phyloP scores from a whole-genome alignment of 2,797 vertebrate species.

The Babyrousa celebensis region DNA sequence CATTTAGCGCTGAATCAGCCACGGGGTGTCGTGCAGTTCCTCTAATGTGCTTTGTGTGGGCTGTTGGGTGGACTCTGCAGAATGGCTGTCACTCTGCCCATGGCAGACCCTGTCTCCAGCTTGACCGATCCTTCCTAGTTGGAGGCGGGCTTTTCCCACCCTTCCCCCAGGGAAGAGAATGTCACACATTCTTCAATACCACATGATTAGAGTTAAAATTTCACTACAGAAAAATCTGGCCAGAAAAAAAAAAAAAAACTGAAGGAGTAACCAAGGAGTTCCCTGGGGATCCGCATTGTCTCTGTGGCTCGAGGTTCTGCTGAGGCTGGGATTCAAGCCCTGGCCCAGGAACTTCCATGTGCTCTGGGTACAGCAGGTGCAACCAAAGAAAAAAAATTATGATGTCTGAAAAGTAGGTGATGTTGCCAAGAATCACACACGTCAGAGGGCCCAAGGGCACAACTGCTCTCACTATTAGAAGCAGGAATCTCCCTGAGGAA shows the following conservation, averaged over 20 bases:
- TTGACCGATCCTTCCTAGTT: conserved; percentile 88
- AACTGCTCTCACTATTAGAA: conserved; percentile 75
- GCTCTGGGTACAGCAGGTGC: not conserved
- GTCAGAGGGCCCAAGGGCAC: conserved; percentile 68
- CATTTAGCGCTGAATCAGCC: conserved; percentile 88
- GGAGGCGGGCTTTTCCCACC: conserved; percentile 81
- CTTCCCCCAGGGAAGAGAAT: not conserved
- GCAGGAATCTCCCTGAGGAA: conserved; percentile 53
- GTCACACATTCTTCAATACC: conserved; percentile 67
- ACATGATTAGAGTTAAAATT: conserved; percentile 86
- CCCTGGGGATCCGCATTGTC: too few species aligned
- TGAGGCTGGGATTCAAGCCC: too few species aligned
- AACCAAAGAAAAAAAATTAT: conserved; percentile 58
- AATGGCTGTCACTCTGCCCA: conserved; percentile 91
- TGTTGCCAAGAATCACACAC: conserved; percentile 79
- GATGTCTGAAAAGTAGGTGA: conserved; percentile 80
- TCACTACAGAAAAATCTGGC: conserved; percentile 83
- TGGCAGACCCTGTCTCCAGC: conserved; percentile 90
- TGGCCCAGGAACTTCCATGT: too few species aligned
- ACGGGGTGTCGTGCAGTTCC: conserved; percentile 89
- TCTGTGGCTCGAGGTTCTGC: too few species aligned
- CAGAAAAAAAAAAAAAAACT: conserved; percentile 77
- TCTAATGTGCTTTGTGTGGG: conserved; percentile 91
- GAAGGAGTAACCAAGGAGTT: conserved; percentile 73
- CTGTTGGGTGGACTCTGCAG: conserved; percentile 88